These are phyloP conservation scores for Pipistrellus pipistrellus DNA, from an alignment of 2,797 vertebrate genomes.

Conservation along the genomic window DNA sequence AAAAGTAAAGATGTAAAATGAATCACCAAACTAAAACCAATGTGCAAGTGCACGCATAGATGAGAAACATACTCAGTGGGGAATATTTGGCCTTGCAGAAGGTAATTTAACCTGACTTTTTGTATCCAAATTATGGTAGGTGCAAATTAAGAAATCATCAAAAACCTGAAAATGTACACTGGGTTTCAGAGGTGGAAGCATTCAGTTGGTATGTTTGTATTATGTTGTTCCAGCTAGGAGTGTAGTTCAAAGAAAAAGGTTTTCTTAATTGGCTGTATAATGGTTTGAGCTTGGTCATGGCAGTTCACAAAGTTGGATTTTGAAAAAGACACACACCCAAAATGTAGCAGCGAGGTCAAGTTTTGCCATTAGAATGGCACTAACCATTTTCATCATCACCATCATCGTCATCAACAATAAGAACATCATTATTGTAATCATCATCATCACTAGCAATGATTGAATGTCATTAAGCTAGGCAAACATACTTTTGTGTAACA, in stretches of 20 bases:
- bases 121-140: neutral
- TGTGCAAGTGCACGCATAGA: neutral
- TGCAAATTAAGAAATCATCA: conserved; percentile 20
- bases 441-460: neutral
- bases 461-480: neutral
- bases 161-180: neutral
- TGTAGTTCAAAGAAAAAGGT: neutral
- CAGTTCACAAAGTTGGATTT: neutral
- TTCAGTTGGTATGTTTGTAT: neutral
- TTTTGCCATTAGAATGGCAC: neutral
- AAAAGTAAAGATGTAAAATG: conserved; percentile 65
- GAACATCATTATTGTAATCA: neutral
- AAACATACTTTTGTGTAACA: neutral
- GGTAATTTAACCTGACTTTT: neutral
- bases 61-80: neutral
- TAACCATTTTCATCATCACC: neutral
- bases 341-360: neutral
- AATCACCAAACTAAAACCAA: conserved; percentile 52
- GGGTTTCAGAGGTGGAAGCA: neutral
- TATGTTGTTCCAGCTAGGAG: neutral
- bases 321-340: neutral
- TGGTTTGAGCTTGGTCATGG: neutral
- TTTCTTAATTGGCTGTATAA: neutral
- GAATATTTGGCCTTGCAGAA: neutral
- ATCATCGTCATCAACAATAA: neutral